Evolutionary conservation across 1,140 invertebrate genomes (phyloP).

Genomic region (Cydia pomonella): DNA sequence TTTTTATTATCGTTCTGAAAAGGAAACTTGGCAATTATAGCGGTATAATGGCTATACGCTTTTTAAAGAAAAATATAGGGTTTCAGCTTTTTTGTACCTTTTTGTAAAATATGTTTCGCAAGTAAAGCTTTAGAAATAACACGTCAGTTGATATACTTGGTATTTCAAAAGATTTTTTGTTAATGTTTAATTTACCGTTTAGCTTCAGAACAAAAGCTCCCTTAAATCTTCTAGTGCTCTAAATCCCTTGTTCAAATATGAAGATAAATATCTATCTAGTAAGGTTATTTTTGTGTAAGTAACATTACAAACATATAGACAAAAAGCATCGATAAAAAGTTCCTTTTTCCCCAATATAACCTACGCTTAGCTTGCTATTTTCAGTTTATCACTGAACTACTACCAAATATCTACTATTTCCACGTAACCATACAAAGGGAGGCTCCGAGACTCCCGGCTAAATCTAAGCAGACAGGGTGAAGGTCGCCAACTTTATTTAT

Average conservation of each 20-base stretch:
- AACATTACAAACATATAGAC: too few relatives aligned
- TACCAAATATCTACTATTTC: background rate
- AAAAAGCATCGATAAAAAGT: background rate
- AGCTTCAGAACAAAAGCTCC: too few relatives aligned
- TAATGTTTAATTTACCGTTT: too few relatives aligned
- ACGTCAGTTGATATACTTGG: too few relatives aligned
- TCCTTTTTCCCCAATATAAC: background rate
- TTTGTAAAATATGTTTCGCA: too few relatives aligned
- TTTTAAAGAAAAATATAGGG: background rate
- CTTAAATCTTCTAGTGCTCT: too few relatives aligned
- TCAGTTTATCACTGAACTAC: background rate
- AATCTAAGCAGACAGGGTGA: conserved; percentile 27
- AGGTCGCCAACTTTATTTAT: conserved; percentile 3
- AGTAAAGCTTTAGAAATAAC: too few relatives aligned
- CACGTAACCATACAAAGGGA: background rate
- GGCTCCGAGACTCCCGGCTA: conserved; percentile 1
- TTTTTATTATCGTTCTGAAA: background rate
- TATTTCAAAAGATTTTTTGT: too few relatives aligned
- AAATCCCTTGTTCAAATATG: background rate
- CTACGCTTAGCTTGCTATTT: background rate
- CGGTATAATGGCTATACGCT: background rate
- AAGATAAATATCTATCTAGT: background rate
- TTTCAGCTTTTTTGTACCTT: too few relatives aligned
- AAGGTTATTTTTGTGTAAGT: background rate
- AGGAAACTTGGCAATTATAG: background rate